Conservation (phyloP, 2,888 invertebrate genomes). For the Mantis religiosa region DNA sequence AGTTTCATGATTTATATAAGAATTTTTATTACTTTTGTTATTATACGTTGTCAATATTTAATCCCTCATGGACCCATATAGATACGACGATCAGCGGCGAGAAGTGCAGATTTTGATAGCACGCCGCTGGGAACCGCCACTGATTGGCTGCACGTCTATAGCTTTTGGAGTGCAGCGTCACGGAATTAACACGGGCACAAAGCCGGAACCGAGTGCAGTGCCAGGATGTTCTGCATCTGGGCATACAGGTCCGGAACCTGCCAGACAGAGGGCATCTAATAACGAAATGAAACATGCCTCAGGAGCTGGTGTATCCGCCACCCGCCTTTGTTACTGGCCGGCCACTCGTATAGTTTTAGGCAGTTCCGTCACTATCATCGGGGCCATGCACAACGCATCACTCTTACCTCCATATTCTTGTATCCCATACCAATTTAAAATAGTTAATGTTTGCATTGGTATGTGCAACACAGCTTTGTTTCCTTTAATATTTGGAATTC, state of each 20-base stretch:
- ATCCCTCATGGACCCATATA: neutral
- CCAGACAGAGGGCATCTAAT: neutral
- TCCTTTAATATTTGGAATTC: no score
- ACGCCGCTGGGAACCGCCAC: neutral
- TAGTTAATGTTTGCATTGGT: no score
- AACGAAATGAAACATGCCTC: neutral
- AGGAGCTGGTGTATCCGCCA: neutral
- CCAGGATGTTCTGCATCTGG: neutral
- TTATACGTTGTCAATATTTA: no score
- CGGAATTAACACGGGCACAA: conserved; percentile 47
- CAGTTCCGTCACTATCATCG: neutral
- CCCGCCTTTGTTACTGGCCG: neutral
- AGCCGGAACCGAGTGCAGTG: conserved; percentile 8
- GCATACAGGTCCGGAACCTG: neutral
- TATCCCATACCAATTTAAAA: no score
- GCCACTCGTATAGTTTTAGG: neutral
- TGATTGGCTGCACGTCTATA: neutral
- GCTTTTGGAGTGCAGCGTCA: conserved; percentile 44
- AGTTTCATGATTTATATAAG: no score
- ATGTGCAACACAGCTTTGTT: no score
- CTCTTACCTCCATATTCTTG: no score
- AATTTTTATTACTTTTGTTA: no score
- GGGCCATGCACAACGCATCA: no score
- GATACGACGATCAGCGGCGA: neutral
- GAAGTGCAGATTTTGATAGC: neutral